These are phyloP conservation scores for Oedothorax gibbosus DNA, from an alignment of 1,140 invertebrate species.

Conservation along the genomic window DNA sequence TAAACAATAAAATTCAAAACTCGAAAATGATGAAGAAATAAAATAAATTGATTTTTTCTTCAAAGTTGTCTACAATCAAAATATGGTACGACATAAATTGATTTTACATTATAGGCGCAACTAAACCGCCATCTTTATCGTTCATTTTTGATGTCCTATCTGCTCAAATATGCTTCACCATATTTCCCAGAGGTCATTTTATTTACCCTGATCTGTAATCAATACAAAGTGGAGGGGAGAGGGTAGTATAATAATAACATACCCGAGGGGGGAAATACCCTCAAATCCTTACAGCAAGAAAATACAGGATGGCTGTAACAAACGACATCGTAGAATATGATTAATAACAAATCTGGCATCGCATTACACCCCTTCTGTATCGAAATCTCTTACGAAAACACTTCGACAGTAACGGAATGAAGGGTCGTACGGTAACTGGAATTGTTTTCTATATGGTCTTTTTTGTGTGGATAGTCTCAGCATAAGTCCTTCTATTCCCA, in stretches of 20 bases:
- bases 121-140: not conserved
- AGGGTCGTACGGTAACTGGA: not conserved
- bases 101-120: no score
- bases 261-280: no score
- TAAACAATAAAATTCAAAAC: no score
- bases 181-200: not conserved
- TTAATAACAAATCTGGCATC: conserved; percentile 25
- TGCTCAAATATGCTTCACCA: not conserved
- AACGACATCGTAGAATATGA: conserved; percentile 2
- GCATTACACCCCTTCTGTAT: conserved; percentile 12
- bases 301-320: not conserved
- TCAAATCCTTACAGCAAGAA: not conserved
- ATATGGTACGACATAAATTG: no score
- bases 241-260: not conserved
- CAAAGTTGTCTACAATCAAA: no score
- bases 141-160: not conserved
- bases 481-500: no score
- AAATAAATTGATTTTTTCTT: no score
- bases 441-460: no score
- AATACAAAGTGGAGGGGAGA: not conserved
- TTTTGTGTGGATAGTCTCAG: no score
- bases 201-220: conserved; percentile 21
- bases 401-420: conserved; percentile 1
- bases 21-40: no score
- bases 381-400: conserved; percentile 16